Evolutionary conservation across 1,140 invertebrate genomes (phyloP), one percentile per base, ranked within the genome.

Genomic region (Drosophila ohnishii): DNA sequence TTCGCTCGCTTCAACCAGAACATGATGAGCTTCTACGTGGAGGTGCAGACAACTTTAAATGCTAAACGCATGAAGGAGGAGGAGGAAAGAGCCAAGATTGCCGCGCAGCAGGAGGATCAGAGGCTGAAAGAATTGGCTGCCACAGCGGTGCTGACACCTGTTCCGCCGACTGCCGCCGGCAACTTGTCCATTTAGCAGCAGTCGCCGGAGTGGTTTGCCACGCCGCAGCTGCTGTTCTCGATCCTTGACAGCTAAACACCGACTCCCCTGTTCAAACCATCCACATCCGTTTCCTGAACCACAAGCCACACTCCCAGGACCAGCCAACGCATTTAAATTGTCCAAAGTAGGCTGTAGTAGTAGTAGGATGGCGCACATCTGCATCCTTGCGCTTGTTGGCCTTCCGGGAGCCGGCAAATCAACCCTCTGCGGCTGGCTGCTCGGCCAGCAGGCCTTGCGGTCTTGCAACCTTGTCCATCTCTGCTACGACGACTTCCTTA

Each of bases 1-100:
- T 97, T 95, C 90, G 92, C 97, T 42, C 97, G 97, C 91, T 95
- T 96, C 91, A 97, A 96, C 90, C 96, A 97, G 91, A 93, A 96
- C 66, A 95, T 98, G 77, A 92, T 92, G 91, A 87, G 74, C 37
- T 77, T 82, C 1, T 92, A 92, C 30, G 91, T 92, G 42, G 91
- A 92, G 51, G 91, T 90, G 42, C 91, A 92, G 55, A 79, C 88
- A 28, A 87, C 67, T 13, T 78, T 87, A 8, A 87, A 87, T 55
- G 58, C 65, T 8, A 80, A 78, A 47, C 90, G 91, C 19, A 66
- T 90, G 60, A 67, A 83, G 32, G 91, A 92, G 44, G 39, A 80
- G 2, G 88, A 92, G 67, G 70, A 81, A 35, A 61, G 60, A 25
- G 75, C 77, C n/a, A 76, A 79, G 34, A 60, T 67, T n/a, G 37